A percentile compares a stretch with the other conserved stretches of the same genome.
Conservation (phyloP, 2,113 vertebrate species). For the Casuarius casuarius region DNA sequence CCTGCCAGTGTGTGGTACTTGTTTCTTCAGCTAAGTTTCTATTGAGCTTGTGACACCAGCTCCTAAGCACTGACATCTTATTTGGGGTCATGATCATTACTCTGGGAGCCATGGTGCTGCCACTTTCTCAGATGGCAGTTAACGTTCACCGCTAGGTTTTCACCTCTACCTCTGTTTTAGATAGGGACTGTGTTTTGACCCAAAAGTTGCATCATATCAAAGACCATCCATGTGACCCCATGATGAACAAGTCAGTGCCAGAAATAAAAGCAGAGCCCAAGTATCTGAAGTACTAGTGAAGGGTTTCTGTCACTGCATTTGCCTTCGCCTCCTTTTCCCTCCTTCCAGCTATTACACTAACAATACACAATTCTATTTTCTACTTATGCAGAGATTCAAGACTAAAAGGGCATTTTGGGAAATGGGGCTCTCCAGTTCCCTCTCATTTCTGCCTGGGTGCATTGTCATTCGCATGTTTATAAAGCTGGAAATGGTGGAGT, state of each 20-base stretch:
- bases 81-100: background rate
- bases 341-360: background rate
- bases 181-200: background rate
- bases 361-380: background rate
- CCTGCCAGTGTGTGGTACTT: background rate
- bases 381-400: background rate
- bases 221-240: background rate
- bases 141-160: background rate
- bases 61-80: background rate
- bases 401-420: background rate
- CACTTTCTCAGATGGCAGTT: background rate
- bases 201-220: background rate
- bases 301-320: background rate
- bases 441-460: background rate
- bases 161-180: background rate
- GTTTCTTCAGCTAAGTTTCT: background rate
- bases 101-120: background rate
- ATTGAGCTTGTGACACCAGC: background rate
- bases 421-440: background rate
- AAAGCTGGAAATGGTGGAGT: background rate
- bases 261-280: background rate
- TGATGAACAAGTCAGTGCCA: background rate
- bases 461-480: background rate
- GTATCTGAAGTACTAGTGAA: background rate
- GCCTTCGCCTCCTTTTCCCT: background rate